Evolutionary conservation across 2,113 vertebrate genomes (phyloP).

Genomic region (Lucifuga dentata): DNA sequence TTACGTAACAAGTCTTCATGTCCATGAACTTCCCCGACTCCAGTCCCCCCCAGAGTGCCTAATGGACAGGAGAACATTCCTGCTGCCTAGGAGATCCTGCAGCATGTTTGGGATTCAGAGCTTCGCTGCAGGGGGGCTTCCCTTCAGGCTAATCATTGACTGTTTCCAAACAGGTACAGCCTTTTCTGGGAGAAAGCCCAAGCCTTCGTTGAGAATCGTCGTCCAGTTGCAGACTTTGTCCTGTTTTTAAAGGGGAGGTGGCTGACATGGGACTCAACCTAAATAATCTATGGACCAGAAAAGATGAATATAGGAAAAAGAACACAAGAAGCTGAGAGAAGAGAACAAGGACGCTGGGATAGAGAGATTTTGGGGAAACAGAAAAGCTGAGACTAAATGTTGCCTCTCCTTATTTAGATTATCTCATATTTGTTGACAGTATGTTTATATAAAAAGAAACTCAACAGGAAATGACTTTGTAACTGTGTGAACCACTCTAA

Average conservation of each 20-base stretch:
- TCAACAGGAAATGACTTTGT: not conserved
- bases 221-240: conserved; percentile 17
- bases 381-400: no score
- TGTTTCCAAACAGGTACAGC: conserved; percentile 21
- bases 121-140: conserved; percentile 16
- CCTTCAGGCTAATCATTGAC: conserved; percentile 34
- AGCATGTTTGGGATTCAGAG: conserved; percentile 40
- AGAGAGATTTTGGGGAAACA: no score
- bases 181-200: no score
- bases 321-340: not conserved
- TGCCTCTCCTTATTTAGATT: not conserved
- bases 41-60: conserved; percentile 14
- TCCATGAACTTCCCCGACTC: conserved; percentile 21
- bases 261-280: conserved; percentile 16
- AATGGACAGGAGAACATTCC: conserved; percentile 37
- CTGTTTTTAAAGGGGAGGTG: conserved; percentile 4
- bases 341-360: no score
- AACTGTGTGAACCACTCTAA: not conserved
- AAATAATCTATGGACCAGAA: conserved; percentile 27
- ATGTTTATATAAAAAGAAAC: not conserved
- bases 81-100: conserved; percentile 26
- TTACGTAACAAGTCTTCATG: conserved; percentile 43
- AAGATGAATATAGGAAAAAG: conserved; percentile 9
- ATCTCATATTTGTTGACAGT: not conserved
- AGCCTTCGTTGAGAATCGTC: not conserved